Conservation (phyloP, 2,888 invertebrate genomes). For the Subacronicta megacephala region DNA sequence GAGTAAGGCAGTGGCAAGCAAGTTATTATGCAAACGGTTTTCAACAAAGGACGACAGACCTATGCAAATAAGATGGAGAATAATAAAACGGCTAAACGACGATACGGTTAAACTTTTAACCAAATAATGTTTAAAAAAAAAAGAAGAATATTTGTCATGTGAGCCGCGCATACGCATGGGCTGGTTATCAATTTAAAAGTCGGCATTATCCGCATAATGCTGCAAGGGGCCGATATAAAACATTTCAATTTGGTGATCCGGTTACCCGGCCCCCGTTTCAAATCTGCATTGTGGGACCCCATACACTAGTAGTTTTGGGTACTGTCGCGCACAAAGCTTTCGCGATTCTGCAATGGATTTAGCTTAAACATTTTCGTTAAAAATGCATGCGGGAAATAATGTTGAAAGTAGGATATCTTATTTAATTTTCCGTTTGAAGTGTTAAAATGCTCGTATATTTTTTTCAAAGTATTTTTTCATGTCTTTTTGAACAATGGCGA, state of each 20-base stretch:
- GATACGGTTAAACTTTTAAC: slow-evolving; percentile 86
- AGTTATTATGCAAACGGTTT: slow-evolving; percentile 71
- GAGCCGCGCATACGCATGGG: slow-evolving; percentile 76
- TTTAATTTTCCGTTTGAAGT: slow-evolving; percentile 40
- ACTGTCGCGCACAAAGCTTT: slow-evolving; percentile 64
- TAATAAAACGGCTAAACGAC: slow-evolving; percentile 70
- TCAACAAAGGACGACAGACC: slow-evolving; percentile 59
- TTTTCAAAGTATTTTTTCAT: neutral
- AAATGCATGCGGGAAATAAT: slow-evolving; percentile 30
- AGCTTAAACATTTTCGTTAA: slow-evolving; percentile 31
- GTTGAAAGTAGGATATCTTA: slow-evolving; percentile 38
- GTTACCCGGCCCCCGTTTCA: slow-evolving; percentile 83
- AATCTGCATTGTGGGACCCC: slow-evolving; percentile 87
- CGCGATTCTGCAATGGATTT: slow-evolving; percentile 12
- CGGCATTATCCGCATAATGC: slow-evolving; percentile 83
- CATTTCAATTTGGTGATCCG: slow-evolving; percentile 90
- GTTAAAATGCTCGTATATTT: slow-evolving; percentile 5
- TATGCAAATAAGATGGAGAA: slow-evolving; percentile 74
- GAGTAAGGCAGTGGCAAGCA: slow-evolving; percentile 77
- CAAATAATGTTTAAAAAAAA: slow-evolving; percentile 78
- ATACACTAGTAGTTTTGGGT: slow-evolving; percentile 83
- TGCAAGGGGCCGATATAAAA: slow-evolving; percentile 84
- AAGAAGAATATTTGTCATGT: slow-evolving; percentile 74
- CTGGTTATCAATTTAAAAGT: slow-evolving; percentile 89
- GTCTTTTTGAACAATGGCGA: slow-evolving; percentile 36